Conservation (phyloP, 2,113 vertebrate species). For the Hippocampus abdominalis region DNA sequence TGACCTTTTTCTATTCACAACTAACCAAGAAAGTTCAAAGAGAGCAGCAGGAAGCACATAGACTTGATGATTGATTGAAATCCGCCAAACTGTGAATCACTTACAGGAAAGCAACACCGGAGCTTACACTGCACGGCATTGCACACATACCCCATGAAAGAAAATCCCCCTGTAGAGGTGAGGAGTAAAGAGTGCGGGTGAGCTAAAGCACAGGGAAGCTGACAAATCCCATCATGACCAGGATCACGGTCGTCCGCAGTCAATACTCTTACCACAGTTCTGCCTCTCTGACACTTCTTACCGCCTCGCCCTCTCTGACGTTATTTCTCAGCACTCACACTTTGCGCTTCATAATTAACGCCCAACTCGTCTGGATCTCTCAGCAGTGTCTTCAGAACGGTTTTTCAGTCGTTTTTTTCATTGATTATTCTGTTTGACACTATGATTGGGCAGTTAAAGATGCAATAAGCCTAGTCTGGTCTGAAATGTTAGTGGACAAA, state of each 20-base stretch:
- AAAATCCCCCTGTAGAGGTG: slow-evolving; percentile 53
- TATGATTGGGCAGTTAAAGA: slow-evolving; percentile 10
- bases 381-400: slow-evolving; percentile 43
- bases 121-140: slow-evolving; percentile 53
- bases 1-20: slow-evolving; percentile 66
- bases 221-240: slow-evolving; percentile 59
- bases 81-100: slow-evolving; percentile 60
- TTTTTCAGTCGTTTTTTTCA: not conserved
- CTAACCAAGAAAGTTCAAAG: slow-evolving; percentile 58
- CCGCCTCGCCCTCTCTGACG: slow-evolving; percentile 10
- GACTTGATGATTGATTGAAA: slow-evolving; percentile 68
- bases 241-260: slow-evolving; percentile 35
- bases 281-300: slow-evolving; percentile 13
- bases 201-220: slow-evolving; percentile 28
- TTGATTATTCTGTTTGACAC: slow-evolving; percentile 50
- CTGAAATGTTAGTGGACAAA: not conserved
- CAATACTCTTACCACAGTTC: slow-evolving; percentile 41
- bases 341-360: slow-evolving; percentile 6
- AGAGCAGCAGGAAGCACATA: slow-evolving; percentile 42
- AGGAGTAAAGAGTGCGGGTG: slow-evolving; percentile 38
- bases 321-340: slow-evolving; percentile 11
- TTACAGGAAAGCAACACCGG: slow-evolving; percentile 70
- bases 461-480: not conserved
- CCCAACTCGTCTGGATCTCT: slow-evolving; percentile 16
- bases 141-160: slow-evolving; percentile 54